Base-by-base conservation (phyloP, 2,888 invertebrate species). In the Spicauda simplicius region DNA sequence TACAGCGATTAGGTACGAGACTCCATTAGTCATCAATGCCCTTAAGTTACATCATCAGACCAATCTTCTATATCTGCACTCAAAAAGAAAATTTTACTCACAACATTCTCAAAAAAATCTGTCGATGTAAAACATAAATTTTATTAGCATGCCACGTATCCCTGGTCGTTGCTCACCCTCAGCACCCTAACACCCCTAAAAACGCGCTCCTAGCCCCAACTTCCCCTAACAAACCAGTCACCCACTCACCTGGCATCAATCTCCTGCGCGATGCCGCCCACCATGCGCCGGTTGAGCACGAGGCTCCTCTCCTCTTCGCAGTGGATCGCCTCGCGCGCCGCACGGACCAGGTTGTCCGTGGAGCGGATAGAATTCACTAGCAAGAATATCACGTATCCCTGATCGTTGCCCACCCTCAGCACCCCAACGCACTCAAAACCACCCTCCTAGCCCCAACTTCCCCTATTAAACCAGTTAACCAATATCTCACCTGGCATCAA, bases 291-390 rank as follows among this genome's bases (percentile, higher is more conserved):
- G 87, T 98, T 98, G 69, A 99, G 95, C 73, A 98, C 96, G 8
- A 99, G 94, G 59, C 97, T 97, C 55, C 98, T 94, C 79, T 99
- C 99, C 82, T 98, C 98, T 78, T 98, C 98, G 60, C 97, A 96
- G 72, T 97, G 97, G 69, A 98, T 97, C 30, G 98, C 98, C 82
- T 97, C 97, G 73, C 99, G 96, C 0, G 99, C 99, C 0, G 99
- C 98, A 30, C 97, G 94, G 19, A 99, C 99, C 78, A 99, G 93
- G 91, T 98, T 98, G 88, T 99, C 99, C 0, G 99, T 99, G 3
- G 99, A 99, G 71, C 98, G 95, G 90, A 99, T 99, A n/a, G n/a
- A n/a, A n/a, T n/a, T n/a, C n/a, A n/a, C n/a, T n/a, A n/a, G n/a
- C n/a, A n/a, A n/a, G n/a, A n/a, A n/a, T n/a, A 55, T 12, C 0